Conservation (phyloP, 2,797 vertebrate species). For the Alexandromys oeconomus region DNA sequence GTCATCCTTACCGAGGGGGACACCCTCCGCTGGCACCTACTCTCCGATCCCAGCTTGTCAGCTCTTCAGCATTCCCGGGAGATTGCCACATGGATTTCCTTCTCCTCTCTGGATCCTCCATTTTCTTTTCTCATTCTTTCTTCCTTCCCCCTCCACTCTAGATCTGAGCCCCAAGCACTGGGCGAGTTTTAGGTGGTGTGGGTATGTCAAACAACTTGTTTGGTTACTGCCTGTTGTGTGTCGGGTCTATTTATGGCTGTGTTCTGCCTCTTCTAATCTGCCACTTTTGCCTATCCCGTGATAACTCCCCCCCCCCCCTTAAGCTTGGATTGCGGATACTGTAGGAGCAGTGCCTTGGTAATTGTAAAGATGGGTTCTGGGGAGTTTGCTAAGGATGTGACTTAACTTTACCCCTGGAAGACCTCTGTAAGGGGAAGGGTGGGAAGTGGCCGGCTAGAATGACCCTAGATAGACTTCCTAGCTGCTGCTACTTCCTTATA, state of each 20-base stretch:
- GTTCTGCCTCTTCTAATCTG: conserved; percentile 40
- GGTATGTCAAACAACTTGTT: conserved; percentile 14
- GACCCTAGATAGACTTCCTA: conserved; percentile 24
- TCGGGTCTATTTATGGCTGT: not conserved
- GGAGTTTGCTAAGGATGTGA: not conserved
- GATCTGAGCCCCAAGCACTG: conserved; percentile 75
- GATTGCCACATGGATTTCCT: not conserved
- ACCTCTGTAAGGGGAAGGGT: not conserved
- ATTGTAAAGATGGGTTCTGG: not conserved
- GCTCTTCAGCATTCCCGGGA: not conserved
- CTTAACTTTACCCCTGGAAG: not conserved
- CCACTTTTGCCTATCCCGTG: not conserved
- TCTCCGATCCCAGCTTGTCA: not conserved
- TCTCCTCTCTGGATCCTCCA: conserved; percentile 48
- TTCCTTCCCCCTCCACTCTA: conserved; percentile 68
- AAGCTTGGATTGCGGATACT: conserved; percentile 27
- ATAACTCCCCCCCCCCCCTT: not conserved
- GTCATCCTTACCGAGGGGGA: conserved; percentile 5
- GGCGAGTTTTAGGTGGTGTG: conserved; percentile 79
- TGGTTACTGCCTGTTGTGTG: conserved; percentile 51
- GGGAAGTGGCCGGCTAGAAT: conserved; percentile 35
- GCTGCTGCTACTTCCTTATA: conserved; percentile 82
- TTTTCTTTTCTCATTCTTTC: conserved; percentile 71
- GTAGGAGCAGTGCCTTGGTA: not conserved
- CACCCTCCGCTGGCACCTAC: not conserved